phyloP scores from a whole-genome alignment of 2,797 vertebrate genomes.

The Apogon talboti region DNA sequence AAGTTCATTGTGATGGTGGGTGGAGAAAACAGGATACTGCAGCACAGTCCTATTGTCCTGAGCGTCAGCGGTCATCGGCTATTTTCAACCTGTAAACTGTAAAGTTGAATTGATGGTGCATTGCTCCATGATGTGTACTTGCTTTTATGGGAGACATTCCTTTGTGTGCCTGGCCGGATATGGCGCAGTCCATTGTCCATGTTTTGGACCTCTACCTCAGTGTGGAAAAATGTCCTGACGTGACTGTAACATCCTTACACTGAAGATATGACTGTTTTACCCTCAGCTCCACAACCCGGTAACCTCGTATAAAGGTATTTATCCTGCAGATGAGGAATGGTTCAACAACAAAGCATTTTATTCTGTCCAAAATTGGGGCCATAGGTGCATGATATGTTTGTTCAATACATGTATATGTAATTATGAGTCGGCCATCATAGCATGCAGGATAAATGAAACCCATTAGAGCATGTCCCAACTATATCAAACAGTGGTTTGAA shows the following conservation, averaged over 20 bases:
- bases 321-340: neutral
- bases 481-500: constrained; percentile 55
- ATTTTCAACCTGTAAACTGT: constrained; percentile 60
- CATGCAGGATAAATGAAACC: constrained; percentile 38
- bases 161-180: constrained; percentile 59
- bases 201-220: constrained; percentile 54
- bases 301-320: constrained; percentile 6
- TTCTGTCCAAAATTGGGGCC: constrained; percentile 2
- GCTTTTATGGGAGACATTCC: constrained; percentile 51
- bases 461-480: constrained; percentile 27
- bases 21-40: constrained; percentile 73
- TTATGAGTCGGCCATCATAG: constrained; percentile 10
- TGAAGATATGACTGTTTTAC: constrained; percentile 31
- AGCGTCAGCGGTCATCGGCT: constrained; percentile 60
- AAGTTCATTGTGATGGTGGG: constrained; percentile 47
- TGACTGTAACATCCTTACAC: constrained; percentile 45
- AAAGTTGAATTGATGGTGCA: constrained; percentile 48
- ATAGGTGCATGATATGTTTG: constrained; percentile 14
- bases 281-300: neutral
- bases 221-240: constrained; percentile 56
- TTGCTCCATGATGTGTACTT: constrained; percentile 49
- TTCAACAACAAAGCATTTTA: neutral
- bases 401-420: neutral
- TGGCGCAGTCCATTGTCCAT: constrained; percentile 67
- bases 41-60: constrained; percentile 69